Evolutionary conservation across 2,888 invertebrate genomes (phyloP).

Genomic region (Plebejus anna): DNA sequence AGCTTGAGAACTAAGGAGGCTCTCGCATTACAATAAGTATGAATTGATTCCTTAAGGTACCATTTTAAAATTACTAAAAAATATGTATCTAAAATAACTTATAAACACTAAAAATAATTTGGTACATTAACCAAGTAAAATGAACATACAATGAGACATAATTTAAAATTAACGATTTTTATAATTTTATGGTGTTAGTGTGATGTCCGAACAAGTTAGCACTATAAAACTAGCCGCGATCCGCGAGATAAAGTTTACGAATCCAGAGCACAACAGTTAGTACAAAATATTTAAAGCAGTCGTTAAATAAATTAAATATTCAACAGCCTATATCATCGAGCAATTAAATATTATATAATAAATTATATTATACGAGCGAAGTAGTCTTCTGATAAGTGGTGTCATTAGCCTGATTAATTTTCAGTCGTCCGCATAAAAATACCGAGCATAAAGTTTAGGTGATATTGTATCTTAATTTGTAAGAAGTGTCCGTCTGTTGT

Average conservation of each 20-base stretch:
- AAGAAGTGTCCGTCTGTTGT: background rate
- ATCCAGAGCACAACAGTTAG: conserved; percentile 11
- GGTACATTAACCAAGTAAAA: too few species aligned
- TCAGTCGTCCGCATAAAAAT: conserved; percentile 11
- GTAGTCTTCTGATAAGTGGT: conserved; percentile 24
- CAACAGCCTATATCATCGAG: conserved; percentile 4
- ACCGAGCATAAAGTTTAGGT: background rate
- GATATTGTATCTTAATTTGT: background rate
- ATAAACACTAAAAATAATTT: too few species aligned
- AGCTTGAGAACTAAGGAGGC: too few species aligned
- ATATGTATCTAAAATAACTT: too few species aligned
- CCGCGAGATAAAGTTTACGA: background rate
- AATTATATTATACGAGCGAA: conserved; percentile 27
- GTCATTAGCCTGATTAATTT: conserved; percentile 24
- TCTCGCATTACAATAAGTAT: too few species aligned
- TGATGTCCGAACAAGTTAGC: background rate
- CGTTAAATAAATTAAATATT: conserved; percentile 23
- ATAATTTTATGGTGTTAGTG: background rate
- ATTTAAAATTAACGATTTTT: background rate
- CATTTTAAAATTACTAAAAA: too few species aligned
- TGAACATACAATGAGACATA: too few species aligned
- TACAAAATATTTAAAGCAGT: conserved; percentile 1
- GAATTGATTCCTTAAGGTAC: too few species aligned
- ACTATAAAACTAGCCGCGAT: background rate
- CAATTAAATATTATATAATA: conserved; percentile 25